phyloP scores from a whole-genome alignment of 1,140 invertebrate species.

The Drosophila orena region DNA sequence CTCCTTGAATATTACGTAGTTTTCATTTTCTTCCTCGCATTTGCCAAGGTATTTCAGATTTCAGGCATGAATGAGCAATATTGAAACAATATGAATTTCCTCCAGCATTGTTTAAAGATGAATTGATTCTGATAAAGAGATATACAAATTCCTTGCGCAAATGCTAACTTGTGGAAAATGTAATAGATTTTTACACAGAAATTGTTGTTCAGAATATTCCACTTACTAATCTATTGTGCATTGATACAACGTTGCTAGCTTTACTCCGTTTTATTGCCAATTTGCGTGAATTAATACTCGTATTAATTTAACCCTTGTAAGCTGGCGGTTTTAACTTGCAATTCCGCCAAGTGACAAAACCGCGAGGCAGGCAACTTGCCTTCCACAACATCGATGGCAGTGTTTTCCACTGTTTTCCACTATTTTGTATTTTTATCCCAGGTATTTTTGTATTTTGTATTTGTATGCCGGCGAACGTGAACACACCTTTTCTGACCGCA shows the following conservation, averaged over 20 bases:
- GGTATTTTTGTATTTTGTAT: conserved; percentile 37
- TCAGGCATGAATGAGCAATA: conserved; percentile 1
- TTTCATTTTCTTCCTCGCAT: background rate
- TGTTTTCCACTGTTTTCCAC: conserved; percentile 16
- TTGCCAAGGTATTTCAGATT: background rate
- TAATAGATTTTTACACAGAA: background rate
- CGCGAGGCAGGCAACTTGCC: conserved; percentile 4
- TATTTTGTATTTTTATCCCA: conserved; percentile 40
- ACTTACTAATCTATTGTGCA: background rate
- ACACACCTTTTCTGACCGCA: conserved; percentile 50
- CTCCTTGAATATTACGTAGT: background rate
- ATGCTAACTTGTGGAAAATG: background rate
- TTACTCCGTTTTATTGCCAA: background rate
- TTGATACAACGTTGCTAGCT: background rate
- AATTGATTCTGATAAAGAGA: background rate
- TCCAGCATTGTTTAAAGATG: background rate
- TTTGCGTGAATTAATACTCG: background rate
- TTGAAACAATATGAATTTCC: background rate
- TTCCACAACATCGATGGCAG: conserved; percentile 12
- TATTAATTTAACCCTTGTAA: background rate
- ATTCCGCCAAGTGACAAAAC: conserved; percentile 25
- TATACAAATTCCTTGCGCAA: background rate
- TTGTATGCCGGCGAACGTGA: conserved; percentile 3
- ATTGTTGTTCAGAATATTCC: background rate
- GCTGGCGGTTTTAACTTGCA: background rate